These are phyloP conservation scores for Bemisia tabaci DNA, from an alignment of 1,140 invertebrate genomes.

Conservation along the genomic window DNA sequence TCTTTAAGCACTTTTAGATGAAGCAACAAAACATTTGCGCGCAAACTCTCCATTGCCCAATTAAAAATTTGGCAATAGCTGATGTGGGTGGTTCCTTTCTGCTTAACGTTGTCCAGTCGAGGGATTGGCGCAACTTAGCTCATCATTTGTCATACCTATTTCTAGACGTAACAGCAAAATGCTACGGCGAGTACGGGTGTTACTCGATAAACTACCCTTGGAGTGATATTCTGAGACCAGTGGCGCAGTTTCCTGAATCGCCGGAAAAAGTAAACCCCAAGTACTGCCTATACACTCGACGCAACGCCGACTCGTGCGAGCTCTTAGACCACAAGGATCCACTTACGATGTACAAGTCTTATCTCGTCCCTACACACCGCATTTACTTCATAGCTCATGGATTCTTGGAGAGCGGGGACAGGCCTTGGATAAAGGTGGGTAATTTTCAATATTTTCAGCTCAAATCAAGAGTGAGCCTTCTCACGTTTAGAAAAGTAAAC, in stretches of 20 bases:
- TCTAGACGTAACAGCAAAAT: slow-evolving; percentile 30
- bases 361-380: slow-evolving; percentile 42
- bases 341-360: slow-evolving; percentile 40
- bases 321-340: slow-evolving; percentile 46
- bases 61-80: no score
- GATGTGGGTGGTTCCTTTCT: no score
- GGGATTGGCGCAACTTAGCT: no score
- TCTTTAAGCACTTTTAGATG: no score
- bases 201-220: slow-evolving; percentile 68
- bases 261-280: slow-evolving; percentile 39
- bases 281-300: slow-evolving; percentile 36
- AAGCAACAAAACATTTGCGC: no score
- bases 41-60: no score
- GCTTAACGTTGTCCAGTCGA: no score
- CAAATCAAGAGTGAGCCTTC: neutral
- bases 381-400: slow-evolving; percentile 71
- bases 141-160: no score
- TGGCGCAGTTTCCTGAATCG: slow-evolving; percentile 58
- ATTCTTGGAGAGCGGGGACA: slow-evolving; percentile 66
- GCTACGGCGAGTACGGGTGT: slow-evolving; percentile 67
- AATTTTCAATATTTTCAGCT: neutral
- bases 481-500: no score
- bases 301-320: slow-evolving; percentile 38
- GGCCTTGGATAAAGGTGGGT: slow-evolving; percentile 52
- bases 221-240: slow-evolving; percentile 49